Conservation (phyloP, 2,113 vertebrate species). For the Embiotoca jacksoni region DNA sequence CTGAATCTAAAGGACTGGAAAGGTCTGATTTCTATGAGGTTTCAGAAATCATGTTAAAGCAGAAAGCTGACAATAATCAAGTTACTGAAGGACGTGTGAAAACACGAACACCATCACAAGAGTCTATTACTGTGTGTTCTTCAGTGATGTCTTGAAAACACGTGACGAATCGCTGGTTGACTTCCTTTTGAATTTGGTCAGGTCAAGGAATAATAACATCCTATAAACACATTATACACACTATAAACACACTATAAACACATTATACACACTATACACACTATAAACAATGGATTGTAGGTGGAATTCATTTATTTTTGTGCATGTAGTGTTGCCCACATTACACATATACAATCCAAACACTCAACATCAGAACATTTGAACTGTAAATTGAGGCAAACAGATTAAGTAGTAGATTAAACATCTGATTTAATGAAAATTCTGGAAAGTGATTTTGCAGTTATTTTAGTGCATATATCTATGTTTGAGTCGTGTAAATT, state of each 20-base stretch:
- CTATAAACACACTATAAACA: no score
- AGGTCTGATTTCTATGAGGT: not conserved
- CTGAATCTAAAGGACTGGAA: not conserved
- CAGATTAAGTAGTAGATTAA: no score
- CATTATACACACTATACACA: no score
- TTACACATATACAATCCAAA: not conserved
- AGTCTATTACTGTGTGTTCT: not conserved
- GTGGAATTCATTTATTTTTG: not conserved
- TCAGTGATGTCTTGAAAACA: not conserved
- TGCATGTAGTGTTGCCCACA: not conserved
- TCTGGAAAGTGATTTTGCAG: no score
- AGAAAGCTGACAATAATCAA: not conserved
- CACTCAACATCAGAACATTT: not conserved
- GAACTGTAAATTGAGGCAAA: no score
- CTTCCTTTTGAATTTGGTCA: no score
- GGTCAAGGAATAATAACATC: not conserved
- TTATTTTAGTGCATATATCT: not conserved
- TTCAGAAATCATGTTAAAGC: not conserved
- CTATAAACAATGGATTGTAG: not conserved
- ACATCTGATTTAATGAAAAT: no score
- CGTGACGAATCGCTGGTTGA: not conserved
- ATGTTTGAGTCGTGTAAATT: not conserved
- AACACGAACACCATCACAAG: not conserved
- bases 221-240: no score
- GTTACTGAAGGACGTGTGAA: not conserved